Evolutionary conservation across 2,797 vertebrate species (phyloP), one percentile per base, ranked within the genome.

Genomic region (Chelidonichthys spinosus): DNA sequence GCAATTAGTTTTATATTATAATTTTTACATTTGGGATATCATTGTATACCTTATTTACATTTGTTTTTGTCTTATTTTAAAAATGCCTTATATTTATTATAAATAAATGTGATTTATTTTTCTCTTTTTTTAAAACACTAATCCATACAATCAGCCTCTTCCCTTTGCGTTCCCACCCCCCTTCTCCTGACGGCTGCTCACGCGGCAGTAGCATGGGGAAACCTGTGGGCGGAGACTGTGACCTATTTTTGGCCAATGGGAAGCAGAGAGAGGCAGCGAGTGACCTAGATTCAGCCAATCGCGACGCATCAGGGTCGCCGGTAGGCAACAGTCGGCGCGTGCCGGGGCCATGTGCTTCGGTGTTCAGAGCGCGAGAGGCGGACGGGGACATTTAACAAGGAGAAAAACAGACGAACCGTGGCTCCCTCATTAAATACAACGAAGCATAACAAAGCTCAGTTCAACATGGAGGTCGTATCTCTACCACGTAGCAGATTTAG

Each of bases 221-320:
- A 72, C 74, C 90, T 73, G 65, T 93, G 94, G 96, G 96, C 90
- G 96, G 95, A 92, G 94, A 92, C 73, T 93, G 78, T 96, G 96
- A 96, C 96, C 96, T 96, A 97, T 79, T 95, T 96, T 94, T 87
- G 74, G 13, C 97, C 96, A 98, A 98, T 97, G 6, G 80, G 59
- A 79, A 46, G 14, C n/a, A 11, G 75, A 6, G 58, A 81, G 70
- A 72, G 84, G 89, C 81, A 88, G 94, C 92, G 86, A 93, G 80
- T 96, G 96, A 97, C 96, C 97, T 94, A 97, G 70, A 90, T 95
- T 93, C 59, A 78, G 67, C 95, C 94, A 95, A 95, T 95, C 76
- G 25, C 46, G 53, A 55, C 52, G 69, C 81, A 33, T 84, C 80
- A 62, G 44, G 44, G 71, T 72, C 85, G 91, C 90, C 85, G 91